Conservation (phyloP, 2,888 invertebrate species). For the Ochropacha duplaris region DNA sequence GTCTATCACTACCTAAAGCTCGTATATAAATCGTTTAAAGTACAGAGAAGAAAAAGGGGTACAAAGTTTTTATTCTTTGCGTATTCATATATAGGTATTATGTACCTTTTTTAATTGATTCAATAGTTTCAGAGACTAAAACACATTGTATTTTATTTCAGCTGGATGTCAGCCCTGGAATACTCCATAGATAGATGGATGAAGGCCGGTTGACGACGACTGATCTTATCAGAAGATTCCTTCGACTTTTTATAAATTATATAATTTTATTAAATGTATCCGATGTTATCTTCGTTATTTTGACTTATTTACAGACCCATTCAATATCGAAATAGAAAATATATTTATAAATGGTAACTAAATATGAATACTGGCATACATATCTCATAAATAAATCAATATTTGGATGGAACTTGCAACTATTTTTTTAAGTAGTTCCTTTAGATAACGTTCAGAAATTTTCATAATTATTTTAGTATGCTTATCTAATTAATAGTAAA, state of each 20-base stretch:
- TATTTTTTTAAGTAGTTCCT: background rate
- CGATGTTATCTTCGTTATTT: constrained; percentile 30
- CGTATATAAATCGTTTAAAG: too few relatives aligned
- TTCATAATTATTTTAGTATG: background rate
- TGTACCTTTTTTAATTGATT: too few relatives aligned
- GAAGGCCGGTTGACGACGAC: constrained; percentile 86
- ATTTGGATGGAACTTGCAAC: background rate
- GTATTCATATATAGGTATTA: too few relatives aligned
- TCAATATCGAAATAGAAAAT: constrained; percentile 11
- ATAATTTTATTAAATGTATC: constrained; percentile 47
- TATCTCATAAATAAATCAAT: background rate
- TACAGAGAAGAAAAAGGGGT: too few relatives aligned
- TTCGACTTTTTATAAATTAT: constrained; percentile 66
- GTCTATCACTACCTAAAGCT: too few relatives aligned
- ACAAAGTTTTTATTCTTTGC: too few relatives aligned
- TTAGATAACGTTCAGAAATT: background rate
- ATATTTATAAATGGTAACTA: background rate
- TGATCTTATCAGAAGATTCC: constrained; percentile 50
- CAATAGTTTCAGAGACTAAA: too few relatives aligned
- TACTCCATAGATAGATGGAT: constrained; percentile 97
- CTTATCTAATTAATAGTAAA: background rate
- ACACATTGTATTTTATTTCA: constrained; percentile 65
- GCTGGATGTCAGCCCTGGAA: constrained; percentile 96
- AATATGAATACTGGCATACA: background rate
- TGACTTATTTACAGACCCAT: constrained; percentile 17